Evolutionary conservation across 1,140 invertebrate species (phyloP).

Genomic region (Mesaphorura yosii): DNA sequence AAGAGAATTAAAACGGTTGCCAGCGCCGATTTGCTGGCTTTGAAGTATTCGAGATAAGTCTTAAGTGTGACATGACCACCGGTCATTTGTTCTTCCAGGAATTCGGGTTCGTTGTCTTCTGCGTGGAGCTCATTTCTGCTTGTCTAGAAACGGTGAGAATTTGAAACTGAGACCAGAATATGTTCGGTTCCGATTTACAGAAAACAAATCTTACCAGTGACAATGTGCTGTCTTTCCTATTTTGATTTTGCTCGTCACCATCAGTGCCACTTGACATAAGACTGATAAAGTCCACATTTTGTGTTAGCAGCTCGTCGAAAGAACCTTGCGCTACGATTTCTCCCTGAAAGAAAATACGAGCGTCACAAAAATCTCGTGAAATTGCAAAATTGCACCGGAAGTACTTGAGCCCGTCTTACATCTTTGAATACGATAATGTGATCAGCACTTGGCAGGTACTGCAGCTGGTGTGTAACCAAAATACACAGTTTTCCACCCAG

Average conservation of each 20-base stretch:
- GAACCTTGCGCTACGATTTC: constrained; percentile 2
- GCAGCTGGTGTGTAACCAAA: constrained; percentile 71
- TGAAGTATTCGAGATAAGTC: constrained; percentile 12
- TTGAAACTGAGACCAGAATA: too few relatives aligned
- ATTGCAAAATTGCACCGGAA: too few relatives aligned
- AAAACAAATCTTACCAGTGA: too few relatives aligned
- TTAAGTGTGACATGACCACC: constrained; percentile 8
- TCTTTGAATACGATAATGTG: constrained; percentile 63
- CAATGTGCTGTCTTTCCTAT: too few relatives aligned
- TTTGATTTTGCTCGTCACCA: neutral
- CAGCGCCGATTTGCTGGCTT: neutral
- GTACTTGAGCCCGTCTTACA: too few relatives aligned
- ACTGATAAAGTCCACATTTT: constrained; percentile 7
- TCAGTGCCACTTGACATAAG: constrained; percentile 8
- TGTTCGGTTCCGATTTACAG: too few relatives aligned
- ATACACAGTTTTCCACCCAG: constrained; percentile 40
- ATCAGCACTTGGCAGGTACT: constrained; percentile 61
- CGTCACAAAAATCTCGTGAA: too few relatives aligned
- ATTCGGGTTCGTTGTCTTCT: neutral
- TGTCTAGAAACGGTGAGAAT: neutral
- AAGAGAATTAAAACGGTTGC: neutral
- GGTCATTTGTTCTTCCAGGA: constrained; percentile 3
- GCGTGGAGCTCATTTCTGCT: neutral
- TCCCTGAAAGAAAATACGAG: neutral
- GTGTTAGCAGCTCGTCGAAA: constrained; percentile 1